phyloP scores from a whole-genome alignment of 2,888 invertebrate genomes.

The Trissolcus japonicus region DNA sequence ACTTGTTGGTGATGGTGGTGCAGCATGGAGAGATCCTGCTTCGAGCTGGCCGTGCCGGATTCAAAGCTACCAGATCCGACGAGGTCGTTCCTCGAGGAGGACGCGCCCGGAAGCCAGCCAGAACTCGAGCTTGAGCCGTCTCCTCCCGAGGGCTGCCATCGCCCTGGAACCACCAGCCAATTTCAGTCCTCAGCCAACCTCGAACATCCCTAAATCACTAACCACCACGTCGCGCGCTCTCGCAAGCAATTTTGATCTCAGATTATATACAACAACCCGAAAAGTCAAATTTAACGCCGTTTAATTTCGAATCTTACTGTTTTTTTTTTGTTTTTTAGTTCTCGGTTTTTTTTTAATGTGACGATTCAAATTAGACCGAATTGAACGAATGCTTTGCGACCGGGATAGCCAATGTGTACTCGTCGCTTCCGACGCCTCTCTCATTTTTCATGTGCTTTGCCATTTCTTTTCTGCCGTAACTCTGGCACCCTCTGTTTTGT shows the following conservation, averaged over 20 bases:
- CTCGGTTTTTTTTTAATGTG: neutral
- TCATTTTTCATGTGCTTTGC: slow-evolving; percentile 36
- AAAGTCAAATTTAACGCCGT: slow-evolving; percentile 23
- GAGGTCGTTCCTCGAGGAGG: slow-evolving; percentile 71
- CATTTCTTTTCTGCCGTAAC: slow-evolving; percentile 44
- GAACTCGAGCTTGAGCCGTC: slow-evolving; percentile 75
- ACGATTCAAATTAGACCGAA: slow-evolving; percentile 9
- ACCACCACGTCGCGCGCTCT: slow-evolving; percentile 59
- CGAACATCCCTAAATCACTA: slow-evolving; percentile 75
- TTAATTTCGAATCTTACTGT: slow-evolving; percentile 2
- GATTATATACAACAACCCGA: slow-evolving; percentile 11
- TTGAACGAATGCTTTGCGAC: slow-evolving; percentile 24
- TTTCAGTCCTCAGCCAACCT: slow-evolving; percentile 75
- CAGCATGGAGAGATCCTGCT: slow-evolving; percentile 65
- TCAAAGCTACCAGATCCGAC: slow-evolving; percentile 66
- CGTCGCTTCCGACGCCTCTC: slow-evolving; percentile 35
- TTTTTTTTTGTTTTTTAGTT: slow-evolving; percentile 22
- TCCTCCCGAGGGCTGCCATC: slow-evolving; percentile 76
- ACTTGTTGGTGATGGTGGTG: slow-evolving; percentile 65
- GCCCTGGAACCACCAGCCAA: slow-evolving; percentile 77
- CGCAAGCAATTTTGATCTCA: too few species aligned
- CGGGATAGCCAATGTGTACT: slow-evolving; percentile 39
- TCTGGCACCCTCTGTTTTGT: slow-evolving; percentile 40
- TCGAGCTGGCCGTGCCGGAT: slow-evolving; percentile 65
- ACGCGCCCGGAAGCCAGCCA: slow-evolving; percentile 70